These are phyloP conservation scores for Leptinotarsa lineolata DNA, from an alignment of 1,140 invertebrate species.

Conservation along the genomic window DNA sequence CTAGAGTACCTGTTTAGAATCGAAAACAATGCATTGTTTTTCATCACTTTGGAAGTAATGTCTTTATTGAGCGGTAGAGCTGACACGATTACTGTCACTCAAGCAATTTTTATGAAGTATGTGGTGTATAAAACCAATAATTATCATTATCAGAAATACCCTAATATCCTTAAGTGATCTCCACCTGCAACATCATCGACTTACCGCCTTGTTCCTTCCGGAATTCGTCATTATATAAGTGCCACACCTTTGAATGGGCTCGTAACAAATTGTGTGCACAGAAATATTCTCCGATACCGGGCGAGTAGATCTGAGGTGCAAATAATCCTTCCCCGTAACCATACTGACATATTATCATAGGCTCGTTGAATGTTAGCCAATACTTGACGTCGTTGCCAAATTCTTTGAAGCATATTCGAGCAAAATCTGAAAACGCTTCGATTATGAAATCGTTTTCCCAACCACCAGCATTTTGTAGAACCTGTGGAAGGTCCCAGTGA, in stretches of 20 bases:
- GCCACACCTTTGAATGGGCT: conserved; percentile 43
- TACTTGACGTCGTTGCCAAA: conserved; percentile 52
- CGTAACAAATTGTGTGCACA: conserved; percentile 43
- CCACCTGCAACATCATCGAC: neutral
- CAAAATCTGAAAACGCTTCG: conserved; percentile 49
- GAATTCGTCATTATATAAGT: conserved; percentile 43
- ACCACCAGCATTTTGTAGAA: conserved; percentile 60
- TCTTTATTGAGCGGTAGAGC: too few species aligned
- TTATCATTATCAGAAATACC: too few species aligned
- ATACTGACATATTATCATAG: conserved; percentile 49
- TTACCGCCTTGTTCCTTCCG: conserved; percentile 39
- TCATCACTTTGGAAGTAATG: too few species aligned
- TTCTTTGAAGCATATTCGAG: conserved; percentile 32
- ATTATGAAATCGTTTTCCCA: conserved; percentile 46
- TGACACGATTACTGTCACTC: too few species aligned
- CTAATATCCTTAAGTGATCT: too few species aligned
- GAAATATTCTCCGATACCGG: conserved; percentile 43
- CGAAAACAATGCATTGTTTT: too few species aligned
- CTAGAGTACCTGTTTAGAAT: too few species aligned
- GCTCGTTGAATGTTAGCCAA: conserved; percentile 62
- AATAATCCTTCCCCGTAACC: conserved; percentile 37
- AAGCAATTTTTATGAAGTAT: too few species aligned
- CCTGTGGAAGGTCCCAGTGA: conserved; percentile 72
- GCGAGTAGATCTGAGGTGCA: conserved; percentile 40
- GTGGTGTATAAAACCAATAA: too few species aligned